Evolutionary conservation across 1,140 invertebrate species (phyloP).

Genomic region (Leucophenga varia): DNA sequence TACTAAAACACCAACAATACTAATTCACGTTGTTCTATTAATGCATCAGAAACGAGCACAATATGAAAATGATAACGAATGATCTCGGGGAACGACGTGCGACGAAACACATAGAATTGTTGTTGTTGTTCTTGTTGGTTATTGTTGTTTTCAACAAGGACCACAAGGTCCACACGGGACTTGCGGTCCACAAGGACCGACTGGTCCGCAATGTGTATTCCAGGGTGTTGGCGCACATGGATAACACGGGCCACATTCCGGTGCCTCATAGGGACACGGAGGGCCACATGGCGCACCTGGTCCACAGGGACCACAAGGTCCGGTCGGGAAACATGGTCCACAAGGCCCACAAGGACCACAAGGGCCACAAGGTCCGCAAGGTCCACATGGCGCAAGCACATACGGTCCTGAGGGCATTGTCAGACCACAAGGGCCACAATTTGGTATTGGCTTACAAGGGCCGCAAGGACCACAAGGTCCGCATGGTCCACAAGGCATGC

Average conservation of each 20-base stretch:
- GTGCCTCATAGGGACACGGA: slow-evolving; percentile 43
- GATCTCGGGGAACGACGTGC: too few relatives aligned
- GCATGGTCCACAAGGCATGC: slow-evolving; percentile 13
- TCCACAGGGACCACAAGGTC: slow-evolving; percentile 37
- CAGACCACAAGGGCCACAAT: slow-evolving; percentile 41
- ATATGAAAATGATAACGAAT: too few relatives aligned
- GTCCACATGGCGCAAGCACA: slow-evolving; percentile 35
- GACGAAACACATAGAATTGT: too few relatives aligned
- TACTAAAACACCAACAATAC: not conserved
- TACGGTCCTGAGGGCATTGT: slow-evolving; percentile 43
- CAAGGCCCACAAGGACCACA: slow-evolving; percentile 18
- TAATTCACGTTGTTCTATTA: too few relatives aligned
- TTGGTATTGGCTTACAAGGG: slow-evolving; percentile 26
- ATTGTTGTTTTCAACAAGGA: slow-evolving; percentile 25
- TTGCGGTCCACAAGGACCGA: slow-evolving; percentile 40
- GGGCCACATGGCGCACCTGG: slow-evolving; percentile 35
- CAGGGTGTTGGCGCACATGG: slow-evolving; percentile 44
- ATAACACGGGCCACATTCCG: slow-evolving; percentile 44
- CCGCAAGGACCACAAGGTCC: slow-evolving; percentile 32
- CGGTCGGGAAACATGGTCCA: slow-evolving; percentile 12
- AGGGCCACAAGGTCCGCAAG: slow-evolving; percentile 26
- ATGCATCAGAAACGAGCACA: too few relatives aligned
- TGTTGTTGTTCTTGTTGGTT: too few relatives aligned
- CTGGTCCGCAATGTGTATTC: slow-evolving; percentile 47
- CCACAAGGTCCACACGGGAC: slow-evolving; percentile 43